A percentile compares a stretch with the other conserved stretches of the same genome.
These are phyloP conservation scores for Pecten maximus DNA, from an alignment of 2,888 invertebrate species.

Conservation along the genomic window DNA sequence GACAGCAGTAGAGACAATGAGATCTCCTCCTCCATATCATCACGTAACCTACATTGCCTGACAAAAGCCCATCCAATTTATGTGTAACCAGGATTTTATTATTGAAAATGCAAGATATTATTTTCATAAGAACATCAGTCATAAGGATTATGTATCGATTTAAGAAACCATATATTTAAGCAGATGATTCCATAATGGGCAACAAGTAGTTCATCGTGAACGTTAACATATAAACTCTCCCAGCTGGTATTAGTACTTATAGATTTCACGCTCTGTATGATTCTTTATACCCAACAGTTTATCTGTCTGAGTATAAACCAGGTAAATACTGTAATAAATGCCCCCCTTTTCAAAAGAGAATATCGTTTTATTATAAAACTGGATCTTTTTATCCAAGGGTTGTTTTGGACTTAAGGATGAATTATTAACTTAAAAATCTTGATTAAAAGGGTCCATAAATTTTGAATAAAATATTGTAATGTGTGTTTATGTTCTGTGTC, in stretches of 20 bases:
- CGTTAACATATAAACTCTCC: not conserved
- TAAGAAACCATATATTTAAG: not conserved
- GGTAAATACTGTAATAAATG: not conserved
- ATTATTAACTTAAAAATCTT: not conserved
- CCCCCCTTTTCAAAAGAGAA: not conserved
- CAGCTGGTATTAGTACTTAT: not conserved
- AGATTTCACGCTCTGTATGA: not conserved
- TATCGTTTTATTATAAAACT: not conserved
- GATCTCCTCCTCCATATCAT: not conserved
- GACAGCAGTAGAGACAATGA: not conserved
- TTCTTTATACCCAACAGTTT: not conserved
- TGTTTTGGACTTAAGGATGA: not conserved
- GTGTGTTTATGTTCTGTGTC: too few relatives aligned
- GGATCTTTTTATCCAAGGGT: not conserved
- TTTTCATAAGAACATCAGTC: not conserved
- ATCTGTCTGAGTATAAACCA: not conserved
- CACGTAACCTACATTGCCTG: not conserved
- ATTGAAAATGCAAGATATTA: slow-evolving; percentile 18
- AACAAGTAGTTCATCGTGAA: not conserved
- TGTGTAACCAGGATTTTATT: not conserved
- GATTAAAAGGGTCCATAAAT: too few relatives aligned
- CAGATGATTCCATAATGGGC: not conserved
- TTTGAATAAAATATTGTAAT: too few relatives aligned
- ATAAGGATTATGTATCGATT: not conserved
- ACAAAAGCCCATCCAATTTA: not conserved